These are phyloP conservation scores for Syrista parreyssii DNA, from an alignment of 2,888 invertebrate genomes.

Conservation along the genomic window DNA sequence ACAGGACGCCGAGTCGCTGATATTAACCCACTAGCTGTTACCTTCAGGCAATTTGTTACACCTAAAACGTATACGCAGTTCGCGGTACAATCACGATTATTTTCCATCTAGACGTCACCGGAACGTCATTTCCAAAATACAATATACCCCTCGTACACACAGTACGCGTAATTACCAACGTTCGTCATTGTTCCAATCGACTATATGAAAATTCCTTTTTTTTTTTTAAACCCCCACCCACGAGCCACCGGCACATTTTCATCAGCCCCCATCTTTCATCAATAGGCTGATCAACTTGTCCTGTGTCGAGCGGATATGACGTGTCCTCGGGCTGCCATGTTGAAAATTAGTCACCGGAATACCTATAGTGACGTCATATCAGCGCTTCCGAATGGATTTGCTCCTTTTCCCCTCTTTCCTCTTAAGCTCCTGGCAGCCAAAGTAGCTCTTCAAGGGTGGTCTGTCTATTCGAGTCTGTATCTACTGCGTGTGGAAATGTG, in stretches of 20 bases:
- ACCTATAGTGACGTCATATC: background rate
- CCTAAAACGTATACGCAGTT: background rate
- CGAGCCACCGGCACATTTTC: background rate
- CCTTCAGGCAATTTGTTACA: background rate
- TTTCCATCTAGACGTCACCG: background rate
- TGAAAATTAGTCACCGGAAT: slow-evolving; percentile 1
- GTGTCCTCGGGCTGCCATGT: slow-evolving; percentile 2
- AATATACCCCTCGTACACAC: background rate
- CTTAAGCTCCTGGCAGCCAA: background rate
- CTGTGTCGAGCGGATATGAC: slow-evolving; percentile 2
- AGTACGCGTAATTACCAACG: background rate
- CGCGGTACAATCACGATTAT: background rate
- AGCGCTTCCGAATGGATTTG: background rate
- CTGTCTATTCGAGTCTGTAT: background rate
- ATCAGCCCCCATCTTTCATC: background rate
- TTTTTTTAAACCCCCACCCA: background rate
- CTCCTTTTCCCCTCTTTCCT: background rate
- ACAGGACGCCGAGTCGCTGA: background rate
- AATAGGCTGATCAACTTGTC: no score
- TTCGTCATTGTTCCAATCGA: background rate
- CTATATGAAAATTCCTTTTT: background rate
- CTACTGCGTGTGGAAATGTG: background rate
- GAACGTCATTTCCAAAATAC: background rate
- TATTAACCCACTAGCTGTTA: background rate
- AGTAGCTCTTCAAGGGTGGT: background rate